Conservation (phyloP, 2,797 vertebrate genomes). For the Oophaga sylvatica region DNA sequence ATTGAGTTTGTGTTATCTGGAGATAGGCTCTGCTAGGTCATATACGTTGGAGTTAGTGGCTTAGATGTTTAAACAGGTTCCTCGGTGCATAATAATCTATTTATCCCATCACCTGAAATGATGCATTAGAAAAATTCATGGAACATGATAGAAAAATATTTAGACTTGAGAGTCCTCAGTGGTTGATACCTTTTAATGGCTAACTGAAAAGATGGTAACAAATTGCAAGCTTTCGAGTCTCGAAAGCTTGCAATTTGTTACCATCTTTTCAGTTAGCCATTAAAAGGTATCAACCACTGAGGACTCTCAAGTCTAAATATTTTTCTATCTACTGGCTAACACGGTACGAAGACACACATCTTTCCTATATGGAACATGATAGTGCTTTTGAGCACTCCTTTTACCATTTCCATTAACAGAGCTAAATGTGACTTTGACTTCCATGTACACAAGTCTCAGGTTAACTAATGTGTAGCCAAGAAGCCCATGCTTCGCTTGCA, state of each 20-base stretch:
- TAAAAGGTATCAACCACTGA: no score
- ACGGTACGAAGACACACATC: no score
- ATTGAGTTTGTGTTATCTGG: neutral
- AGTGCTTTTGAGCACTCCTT: neutral
- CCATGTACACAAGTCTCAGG: neutral
- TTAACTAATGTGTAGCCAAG: slow-evolving; percentile 14
- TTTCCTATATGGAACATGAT: neutral
- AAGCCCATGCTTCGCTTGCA: neutral
- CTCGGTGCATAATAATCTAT: neutral
- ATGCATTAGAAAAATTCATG: slow-evolving; percentile 1
- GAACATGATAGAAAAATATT: neutral
- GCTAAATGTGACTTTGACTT: neutral
- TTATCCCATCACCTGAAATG: neutral
- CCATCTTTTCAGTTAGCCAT: no score
- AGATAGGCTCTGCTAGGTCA: neutral
- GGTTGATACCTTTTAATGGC: no score
- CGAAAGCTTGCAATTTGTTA: no score
- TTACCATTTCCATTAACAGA: neutral
- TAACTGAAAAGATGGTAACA: no score
- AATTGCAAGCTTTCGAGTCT: no score
- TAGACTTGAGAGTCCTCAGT: no score
- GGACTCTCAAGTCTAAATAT: no score
- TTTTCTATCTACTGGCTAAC: no score
- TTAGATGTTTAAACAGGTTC: neutral
- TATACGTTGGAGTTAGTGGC: neutral